Evolutionary conservation across 2,797 vertebrate genomes (phyloP).

Genomic region (Mycteria americana): DNA sequence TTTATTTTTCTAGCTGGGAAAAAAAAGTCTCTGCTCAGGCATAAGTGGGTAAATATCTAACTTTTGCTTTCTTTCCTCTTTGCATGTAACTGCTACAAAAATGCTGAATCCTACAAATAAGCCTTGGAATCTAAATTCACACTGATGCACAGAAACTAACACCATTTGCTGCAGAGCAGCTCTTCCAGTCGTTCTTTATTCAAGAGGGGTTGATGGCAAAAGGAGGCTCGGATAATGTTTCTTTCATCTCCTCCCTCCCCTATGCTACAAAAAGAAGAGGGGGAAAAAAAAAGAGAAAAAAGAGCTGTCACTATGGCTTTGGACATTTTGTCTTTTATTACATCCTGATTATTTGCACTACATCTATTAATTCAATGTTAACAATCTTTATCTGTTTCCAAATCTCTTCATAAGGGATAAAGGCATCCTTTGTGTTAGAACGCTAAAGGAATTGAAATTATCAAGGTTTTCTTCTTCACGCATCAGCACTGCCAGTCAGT

Average conservation of each 20-base stretch:
- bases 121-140: background rate
- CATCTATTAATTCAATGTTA: background rate
- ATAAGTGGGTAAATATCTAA: background rate
- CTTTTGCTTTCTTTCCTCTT: background rate
- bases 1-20: background rate
- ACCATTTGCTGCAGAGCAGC: constrained; percentile 4
- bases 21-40: background rate
- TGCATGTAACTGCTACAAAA: background rate
- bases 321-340: background rate
- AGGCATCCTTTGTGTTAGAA: background rate
- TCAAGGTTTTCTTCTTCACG: background rate
- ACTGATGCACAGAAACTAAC: background rate
- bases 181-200: background rate
- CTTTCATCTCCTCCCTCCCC: background rate
- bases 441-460: background rate
- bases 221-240: background rate
- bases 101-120: constrained; percentile 1
- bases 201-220: background rate
- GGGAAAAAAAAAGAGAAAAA: background rate
- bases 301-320: background rate
- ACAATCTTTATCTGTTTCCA: background rate
- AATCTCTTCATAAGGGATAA: background rate
- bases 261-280: background rate
- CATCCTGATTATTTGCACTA: background rate
- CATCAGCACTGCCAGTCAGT: background rate